A percentile compares a stretch with the other conserved stretches of the same genome.
These are phyloP conservation scores for Drosophila limbata DNA, from an alignment of 2,888 invertebrate genomes.

Conservation along the genomic window DNA sequence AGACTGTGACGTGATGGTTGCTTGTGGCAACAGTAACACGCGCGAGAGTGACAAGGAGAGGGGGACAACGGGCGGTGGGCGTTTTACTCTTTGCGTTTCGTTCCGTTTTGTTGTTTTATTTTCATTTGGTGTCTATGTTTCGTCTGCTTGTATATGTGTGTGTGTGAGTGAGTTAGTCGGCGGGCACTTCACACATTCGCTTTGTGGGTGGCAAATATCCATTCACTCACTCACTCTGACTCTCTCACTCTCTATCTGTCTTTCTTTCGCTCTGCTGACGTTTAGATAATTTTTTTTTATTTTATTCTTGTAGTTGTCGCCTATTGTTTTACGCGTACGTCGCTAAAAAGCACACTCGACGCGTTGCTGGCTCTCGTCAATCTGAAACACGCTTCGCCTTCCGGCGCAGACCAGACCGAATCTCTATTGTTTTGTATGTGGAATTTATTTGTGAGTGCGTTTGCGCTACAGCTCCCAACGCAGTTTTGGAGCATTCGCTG, in stretches of 20 bases:
- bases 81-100: slow-evolving; percentile 73
- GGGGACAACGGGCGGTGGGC: slow-evolving; percentile 69
- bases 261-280: slow-evolving; percentile 45
- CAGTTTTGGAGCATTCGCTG: slow-evolving; percentile 21
- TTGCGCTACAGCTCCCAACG: slow-evolving; percentile 55
- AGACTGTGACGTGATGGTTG: slow-evolving; percentile 65
- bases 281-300: slow-evolving; percentile 46
- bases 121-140: slow-evolving; percentile 49
- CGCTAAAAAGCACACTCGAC: slow-evolving; percentile 68
- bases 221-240: slow-evolving; percentile 40
- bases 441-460: slow-evolving; percentile 62
- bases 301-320: slow-evolving; percentile 53
- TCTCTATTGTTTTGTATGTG: slow-evolving; percentile 36
- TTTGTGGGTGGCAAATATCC: slow-evolving; percentile 64
- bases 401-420: slow-evolving; percentile 53
- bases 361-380: slow-evolving; percentile 77
- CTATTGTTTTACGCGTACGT: slow-evolving; percentile 69
- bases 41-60: slow-evolving; percentile 29
- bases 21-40: slow-evolving; percentile 57
- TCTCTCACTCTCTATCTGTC: slow-evolving; percentile 20
- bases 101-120: slow-evolving; percentile 61
- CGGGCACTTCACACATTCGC: slow-evolving; percentile 57
- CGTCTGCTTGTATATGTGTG: slow-evolving; percentile 35
- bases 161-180: slow-evolving; percentile 50
- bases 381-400: slow-evolving; percentile 68